Evolutionary conservation across 2,113 vertebrate species (phyloP).

Genomic region (Caranx melampygus): DNA sequence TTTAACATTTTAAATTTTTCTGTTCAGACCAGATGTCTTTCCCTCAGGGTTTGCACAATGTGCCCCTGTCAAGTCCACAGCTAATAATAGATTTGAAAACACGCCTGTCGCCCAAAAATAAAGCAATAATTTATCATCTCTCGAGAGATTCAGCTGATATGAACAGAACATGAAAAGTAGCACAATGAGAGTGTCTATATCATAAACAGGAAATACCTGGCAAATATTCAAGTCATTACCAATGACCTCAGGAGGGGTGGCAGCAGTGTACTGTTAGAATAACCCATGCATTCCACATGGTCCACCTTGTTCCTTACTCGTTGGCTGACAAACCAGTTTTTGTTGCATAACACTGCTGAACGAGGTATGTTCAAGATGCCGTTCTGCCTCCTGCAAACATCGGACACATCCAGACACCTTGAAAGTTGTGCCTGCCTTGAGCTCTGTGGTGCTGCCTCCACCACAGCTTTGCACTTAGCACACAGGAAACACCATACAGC

Average conservation of each 20-base stretch:
- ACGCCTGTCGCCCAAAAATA: slow-evolving; percentile 3
- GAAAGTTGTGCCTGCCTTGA: slow-evolving; percentile 5
- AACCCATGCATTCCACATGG: slow-evolving; percentile 63
- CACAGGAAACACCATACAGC: slow-evolving; percentile 58
- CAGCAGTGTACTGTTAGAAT: not conserved
- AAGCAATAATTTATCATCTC: not conserved
- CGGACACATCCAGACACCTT: slow-evolving; percentile 19
- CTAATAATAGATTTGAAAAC: slow-evolving; percentile 52
- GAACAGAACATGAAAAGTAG: not conserved
- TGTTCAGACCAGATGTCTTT: slow-evolving; percentile 15
- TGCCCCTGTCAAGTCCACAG: slow-evolving; percentile 3
- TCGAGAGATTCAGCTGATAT: slow-evolving; percentile 2
- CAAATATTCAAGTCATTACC: slow-evolving; percentile 18
- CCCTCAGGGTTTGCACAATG: slow-evolving; percentile 28
- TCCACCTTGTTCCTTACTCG: slow-evolving; percentile 51
- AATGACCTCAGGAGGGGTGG: not conserved
- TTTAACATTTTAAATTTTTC: slow-evolving; percentile 32
- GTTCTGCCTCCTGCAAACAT: slow-evolving; percentile 37
- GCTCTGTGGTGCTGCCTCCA: not conserved
- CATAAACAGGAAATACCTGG: slow-evolving; percentile 6
- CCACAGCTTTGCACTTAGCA: not conserved
- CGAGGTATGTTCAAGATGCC: slow-evolving; percentile 44
- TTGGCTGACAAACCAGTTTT: slow-evolving; percentile 76
- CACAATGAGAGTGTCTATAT: not conserved
- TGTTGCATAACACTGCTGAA: slow-evolving; percentile 58